Base-by-base conservation (phyloP, 2,797 vertebrate species). In the Crocidura indochinensis region DNA sequence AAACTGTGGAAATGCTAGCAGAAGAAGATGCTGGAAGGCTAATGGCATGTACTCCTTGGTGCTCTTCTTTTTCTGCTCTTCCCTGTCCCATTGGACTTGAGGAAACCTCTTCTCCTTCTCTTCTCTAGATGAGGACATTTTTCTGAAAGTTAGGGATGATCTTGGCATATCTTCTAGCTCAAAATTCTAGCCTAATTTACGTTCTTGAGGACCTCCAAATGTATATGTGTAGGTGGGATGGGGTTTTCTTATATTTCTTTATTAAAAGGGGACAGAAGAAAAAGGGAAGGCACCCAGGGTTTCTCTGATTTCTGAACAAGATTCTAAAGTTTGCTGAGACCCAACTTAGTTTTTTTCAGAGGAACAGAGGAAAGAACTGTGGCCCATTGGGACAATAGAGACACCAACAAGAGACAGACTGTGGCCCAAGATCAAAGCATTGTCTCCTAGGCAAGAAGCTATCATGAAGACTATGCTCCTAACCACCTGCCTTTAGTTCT, bases 101-200 rank as follows among this genome's bases (percentile, higher is more conserved):
- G 51, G 64, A 26, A 68, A 60, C 29, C 65, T 24, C 47, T n/a
- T 51, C 38, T 10, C 8, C 4, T 69, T 77, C 67, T 64, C 65
- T 15, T 53, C 10, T 31, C 4, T 60, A 84, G 84, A 60, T 75
- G 46, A 91, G 27, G 24, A 49, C n/a, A 73, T 15, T 27, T 88
- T 87, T 67, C 60, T 29, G 46, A 86, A 83, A 67, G 38, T 73
- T 65, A 72, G 72, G 75, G 60, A 86, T 62, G 0, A 22, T 79
- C 47, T 79, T 71, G 3, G n/a, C 4, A 27, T 83, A 26, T 17
- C 17, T 76, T 7, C 19, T 10, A 31, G 72, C 26, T 79, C 29
- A 5, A 75, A 68, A 76, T 38, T 14, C 22, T 89, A 71, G 91
- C 67, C 6, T 83, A 78, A 31, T 12, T 78, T 84, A 88, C 29